Base-by-base conservation (phyloP, 2,888 invertebrate genomes). In the Rhagophthalmus giganteus region DNA sequence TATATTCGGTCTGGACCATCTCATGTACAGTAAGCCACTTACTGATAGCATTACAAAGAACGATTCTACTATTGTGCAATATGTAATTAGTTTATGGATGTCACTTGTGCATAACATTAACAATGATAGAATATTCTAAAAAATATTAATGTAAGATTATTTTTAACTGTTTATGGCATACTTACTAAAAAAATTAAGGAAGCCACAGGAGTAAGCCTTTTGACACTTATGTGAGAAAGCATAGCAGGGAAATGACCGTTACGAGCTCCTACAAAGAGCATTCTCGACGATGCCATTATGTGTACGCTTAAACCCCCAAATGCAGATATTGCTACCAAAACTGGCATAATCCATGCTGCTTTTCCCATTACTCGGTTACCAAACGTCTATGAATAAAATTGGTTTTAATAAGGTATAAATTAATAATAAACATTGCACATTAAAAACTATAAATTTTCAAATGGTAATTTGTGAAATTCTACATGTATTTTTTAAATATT, bases 231-330 rank as follows among this genome's bases (percentile, higher is more conserved):
- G 63, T 91, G 86, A 0, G 90, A 87, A 16, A 93, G 75, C 64
- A 89, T 76, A 2, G 84, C 81, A 0, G 93, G 93, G 79, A 93
- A 90, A 68, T 93, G 92, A 0, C 92, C 91, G 65, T 90, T 89
- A 53, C 93, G 80, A 0, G 93, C 92, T n/a, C 92, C 92, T 6
- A 91, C 92, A 73, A 91, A 93, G 66, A 92, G 87, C 86, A 93
- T 88, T 56, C 92, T 84, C 1, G 95, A 94, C 5, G 94, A 93
- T 11, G 96, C 90, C 90, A 97, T 94, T 37, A 97, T 91, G 68
- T 94, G 94, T 41, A 96, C 94, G 53, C 94, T 91, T 2, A 97
- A 79, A 1, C 95, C 94, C 48, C 96, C 96, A 68, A 95, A 84
- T 1, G 94, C 90, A 0, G 96, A 95, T 46, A 94, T 81, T 0